Evolutionary conservation across 2,888 invertebrate genomes (phyloP).

Genomic region (Balanococcus diminutus): DNA sequence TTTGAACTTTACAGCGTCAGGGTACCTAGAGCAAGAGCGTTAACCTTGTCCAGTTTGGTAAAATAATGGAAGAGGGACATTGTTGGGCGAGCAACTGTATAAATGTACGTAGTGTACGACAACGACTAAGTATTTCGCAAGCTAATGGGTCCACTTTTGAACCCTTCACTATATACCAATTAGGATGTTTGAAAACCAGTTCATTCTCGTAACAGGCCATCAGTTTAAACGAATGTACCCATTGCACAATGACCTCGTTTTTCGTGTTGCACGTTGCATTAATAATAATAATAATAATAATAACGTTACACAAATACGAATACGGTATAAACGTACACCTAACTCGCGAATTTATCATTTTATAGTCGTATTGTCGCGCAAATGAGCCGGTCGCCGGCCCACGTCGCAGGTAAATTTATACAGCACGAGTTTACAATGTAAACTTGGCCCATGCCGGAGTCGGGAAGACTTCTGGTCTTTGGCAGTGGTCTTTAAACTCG

Average conservation of each 20-base stretch:
- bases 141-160: constrained; percentile 47
- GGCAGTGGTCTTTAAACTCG: neutral
- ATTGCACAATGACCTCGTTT: constrained; percentile 51
- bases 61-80: neutral
- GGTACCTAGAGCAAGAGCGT: neutral
- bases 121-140: constrained; percentile 21
- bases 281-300: constrained; percentile 1
- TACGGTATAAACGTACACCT: no score
- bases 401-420: neutral
- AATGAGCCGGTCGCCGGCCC: neutral
- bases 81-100: neutral
- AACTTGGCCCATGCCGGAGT: no score
- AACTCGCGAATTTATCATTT: neutral
- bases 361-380: neutral
- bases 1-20: constrained; percentile 1
- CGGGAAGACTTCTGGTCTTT: neutral
- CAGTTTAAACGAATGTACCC: constrained; percentile 18
- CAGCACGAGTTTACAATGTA: neutral
- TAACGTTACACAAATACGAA: constrained; percentile 33
- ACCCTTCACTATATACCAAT: constrained; percentile 46
- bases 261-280: constrained; percentile 40
- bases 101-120: neutral
- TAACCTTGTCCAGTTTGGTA: neutral
- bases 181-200: constrained; percentile 50
- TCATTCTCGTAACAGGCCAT: constrained; percentile 50